A percentile compares a stretch with the other conserved stretches of the same genome.
Conservation (phyloP, 2,797 vertebrate genomes). For the Siniperca obscura region DNA sequence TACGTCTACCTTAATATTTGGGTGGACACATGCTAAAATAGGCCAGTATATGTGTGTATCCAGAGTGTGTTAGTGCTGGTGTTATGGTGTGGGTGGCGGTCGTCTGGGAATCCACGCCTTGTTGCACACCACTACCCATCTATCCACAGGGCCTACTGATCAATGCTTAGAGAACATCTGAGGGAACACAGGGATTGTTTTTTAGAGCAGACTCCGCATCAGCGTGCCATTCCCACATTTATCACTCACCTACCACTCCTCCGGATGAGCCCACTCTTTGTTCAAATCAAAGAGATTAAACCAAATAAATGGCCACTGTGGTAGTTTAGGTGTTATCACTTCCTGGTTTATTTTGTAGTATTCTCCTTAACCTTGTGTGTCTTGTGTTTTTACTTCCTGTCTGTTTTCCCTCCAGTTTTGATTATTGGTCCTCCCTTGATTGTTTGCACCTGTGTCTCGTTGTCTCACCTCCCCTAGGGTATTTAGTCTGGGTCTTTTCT, state of each 20-base stretch:
- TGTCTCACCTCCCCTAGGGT: too few species aligned
- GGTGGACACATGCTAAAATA: constrained; percentile 16
- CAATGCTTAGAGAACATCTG: constrained; percentile 56
- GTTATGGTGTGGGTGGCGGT: constrained; percentile 44
- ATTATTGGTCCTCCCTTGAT: too few species aligned
- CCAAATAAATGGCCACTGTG: constrained; percentile 46
- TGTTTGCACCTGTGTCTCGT: too few species aligned
- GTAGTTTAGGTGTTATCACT: too few species aligned
- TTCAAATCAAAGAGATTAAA: constrained; percentile 50
- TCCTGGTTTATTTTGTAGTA: too few species aligned
- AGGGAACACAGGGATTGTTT: constrained; percentile 45
- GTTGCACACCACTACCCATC: constrained; percentile 58
- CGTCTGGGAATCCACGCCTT: constrained; percentile 61
- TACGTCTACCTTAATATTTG: constrained; percentile 1
- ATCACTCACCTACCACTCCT: constrained; percentile 38
- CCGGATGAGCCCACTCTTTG: constrained; percentile 36
- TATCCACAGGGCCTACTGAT: constrained; percentile 60
- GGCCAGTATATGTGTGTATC: constrained; percentile 18
- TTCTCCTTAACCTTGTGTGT: too few species aligned
- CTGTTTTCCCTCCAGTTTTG: too few species aligned
- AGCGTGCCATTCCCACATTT: constrained; percentile 49
- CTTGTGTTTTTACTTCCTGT: too few species aligned
- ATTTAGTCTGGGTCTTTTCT: too few species aligned
- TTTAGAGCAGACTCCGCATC: constrained; percentile 14
- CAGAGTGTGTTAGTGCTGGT: constrained; percentile 24